phyloP scores from a whole-genome alignment of 2,888 invertebrate genomes.

The Metalampra italica region DNA sequence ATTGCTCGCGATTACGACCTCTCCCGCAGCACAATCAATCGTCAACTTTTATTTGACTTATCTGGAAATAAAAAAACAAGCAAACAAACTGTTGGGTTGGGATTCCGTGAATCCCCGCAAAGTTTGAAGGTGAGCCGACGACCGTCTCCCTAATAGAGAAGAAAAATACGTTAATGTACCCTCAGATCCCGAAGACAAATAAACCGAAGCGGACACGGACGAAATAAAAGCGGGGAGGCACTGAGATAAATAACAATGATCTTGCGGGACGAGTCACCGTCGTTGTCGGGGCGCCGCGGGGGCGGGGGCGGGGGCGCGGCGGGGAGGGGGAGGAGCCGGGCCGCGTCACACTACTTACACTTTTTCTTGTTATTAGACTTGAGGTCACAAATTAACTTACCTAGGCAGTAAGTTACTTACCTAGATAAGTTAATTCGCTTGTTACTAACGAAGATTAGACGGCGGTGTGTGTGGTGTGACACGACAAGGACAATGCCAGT shows the following conservation, averaged over 20 bases:
- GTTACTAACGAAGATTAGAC: not conserved
- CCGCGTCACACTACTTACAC: constrained; percentile 48
- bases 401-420: not conserved
- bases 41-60: constrained; percentile 76
- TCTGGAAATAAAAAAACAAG: constrained; percentile 68
- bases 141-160: constrained; percentile 75
- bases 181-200: constrained; percentile 75
- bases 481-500: not conserved
- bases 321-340: constrained; percentile 13
- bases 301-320: constrained; percentile 20
- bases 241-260: constrained; percentile 74
- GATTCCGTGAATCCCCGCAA: constrained; percentile 56
- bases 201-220: constrained; percentile 69
- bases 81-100: constrained; percentile 54
- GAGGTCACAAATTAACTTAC: constrained; percentile 12
- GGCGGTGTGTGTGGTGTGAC: not conserved
- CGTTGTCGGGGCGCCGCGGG: no score
- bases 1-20: constrained; percentile 55
- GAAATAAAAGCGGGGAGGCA: constrained; percentile 70
- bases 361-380: constrained; percentile 42
- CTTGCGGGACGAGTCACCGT: constrained; percentile 43
- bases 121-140: constrained; percentile 72
- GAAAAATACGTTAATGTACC: constrained; percentile 79
- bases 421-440: not conserved
- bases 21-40: constrained; percentile 70